Conservation (phyloP, 2,113 vertebrate genomes). For the Zonotrichia leucophrys region DNA sequence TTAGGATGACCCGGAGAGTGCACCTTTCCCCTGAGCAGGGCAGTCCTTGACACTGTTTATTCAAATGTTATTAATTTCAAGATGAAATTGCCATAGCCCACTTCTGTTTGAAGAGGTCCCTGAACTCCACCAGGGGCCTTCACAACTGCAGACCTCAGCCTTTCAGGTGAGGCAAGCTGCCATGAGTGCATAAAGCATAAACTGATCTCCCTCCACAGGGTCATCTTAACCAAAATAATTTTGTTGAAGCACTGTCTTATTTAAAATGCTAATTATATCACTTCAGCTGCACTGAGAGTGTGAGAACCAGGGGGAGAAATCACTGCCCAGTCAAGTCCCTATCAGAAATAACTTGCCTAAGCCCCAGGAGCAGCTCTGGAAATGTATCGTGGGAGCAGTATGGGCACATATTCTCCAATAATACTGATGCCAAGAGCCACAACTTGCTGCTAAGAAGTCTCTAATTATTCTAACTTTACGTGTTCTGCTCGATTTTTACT, state of each 20-base stretch:
- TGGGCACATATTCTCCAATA: not conserved
- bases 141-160: not conserved
- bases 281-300: not conserved
- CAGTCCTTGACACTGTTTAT: not conserved
- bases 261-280: not conserved
- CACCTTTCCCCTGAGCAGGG: not conserved
- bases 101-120: not conserved
- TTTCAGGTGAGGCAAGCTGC: not conserved
- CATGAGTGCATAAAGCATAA: not conserved
- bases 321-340: not conserved
- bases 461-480: rapidly evolving
- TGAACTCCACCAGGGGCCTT: not conserved
- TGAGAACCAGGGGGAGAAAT: not conserved
- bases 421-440: not conserved
- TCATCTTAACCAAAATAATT: not conserved
- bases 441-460: not conserved
- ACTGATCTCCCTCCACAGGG: not conserved
- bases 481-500: not conserved
- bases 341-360: not conserved
- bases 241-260: not conserved
- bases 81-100: not conserved
- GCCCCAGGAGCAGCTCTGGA: not conserved
- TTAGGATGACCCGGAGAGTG: not conserved
- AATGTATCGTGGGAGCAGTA: not conserved
- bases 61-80: not conserved